Evolutionary conservation across 1,140 invertebrate species (phyloP).

Genomic region (Bombus soroeensis): DNA sequence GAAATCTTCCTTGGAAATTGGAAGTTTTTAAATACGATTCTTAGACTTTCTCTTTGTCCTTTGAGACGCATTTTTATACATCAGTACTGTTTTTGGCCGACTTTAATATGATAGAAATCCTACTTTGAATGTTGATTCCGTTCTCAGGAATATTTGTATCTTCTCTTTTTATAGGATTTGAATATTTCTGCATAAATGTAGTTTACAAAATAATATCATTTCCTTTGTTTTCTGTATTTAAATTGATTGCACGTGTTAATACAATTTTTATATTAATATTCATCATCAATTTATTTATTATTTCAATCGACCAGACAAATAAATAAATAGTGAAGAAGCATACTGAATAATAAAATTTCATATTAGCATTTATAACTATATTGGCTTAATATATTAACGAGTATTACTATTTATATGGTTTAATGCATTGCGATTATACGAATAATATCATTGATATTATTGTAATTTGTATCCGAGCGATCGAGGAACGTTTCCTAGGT

Average conservation of each 20-base stretch:
- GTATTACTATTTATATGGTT: not conserved
- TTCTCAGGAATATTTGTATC: not conserved
- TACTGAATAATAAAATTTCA: not conserved
- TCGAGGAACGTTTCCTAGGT: conserved; percentile 29
- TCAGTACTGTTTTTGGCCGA: not conserved
- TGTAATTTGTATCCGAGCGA: not conserved
- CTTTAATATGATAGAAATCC: not conserved
- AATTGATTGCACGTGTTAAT: not conserved
- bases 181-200: not conserved
- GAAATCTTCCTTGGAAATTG: not conserved
- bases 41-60: not conserved
- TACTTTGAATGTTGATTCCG: not conserved
- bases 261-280: too few species aligned
- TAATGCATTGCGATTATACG: not conserved
- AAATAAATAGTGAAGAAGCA: not conserved
- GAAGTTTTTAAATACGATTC: not conserved
- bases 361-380: too few species aligned
- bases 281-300: too few species aligned
- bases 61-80: not conserved
- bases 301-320: not conserved
- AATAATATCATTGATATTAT: conserved; percentile 20
- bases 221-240: not conserved
- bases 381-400: not conserved
- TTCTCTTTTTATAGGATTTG: not conserved
- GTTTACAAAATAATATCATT: not conserved